Evolutionary conservation across 30 jellyfish, hydroid and myxozoan species (phyloP).

Genomic region (Chrysaora quinquecirrha): DNA sequence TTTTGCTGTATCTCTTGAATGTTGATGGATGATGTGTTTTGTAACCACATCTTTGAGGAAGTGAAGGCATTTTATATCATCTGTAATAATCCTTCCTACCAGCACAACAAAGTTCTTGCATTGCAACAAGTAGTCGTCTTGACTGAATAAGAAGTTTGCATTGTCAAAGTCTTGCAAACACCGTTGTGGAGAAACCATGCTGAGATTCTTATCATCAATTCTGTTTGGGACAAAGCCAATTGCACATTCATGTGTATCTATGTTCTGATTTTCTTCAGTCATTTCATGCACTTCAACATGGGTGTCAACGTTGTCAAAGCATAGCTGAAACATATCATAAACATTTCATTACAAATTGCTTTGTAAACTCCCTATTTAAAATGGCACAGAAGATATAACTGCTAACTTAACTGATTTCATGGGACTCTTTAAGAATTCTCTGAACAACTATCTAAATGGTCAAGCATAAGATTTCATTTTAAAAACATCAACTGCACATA

Average conservation of each 20-base stretch:
- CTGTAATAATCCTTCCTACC: neutral
- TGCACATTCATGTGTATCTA: neutral
- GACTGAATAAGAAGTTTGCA: neutral
- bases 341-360: no score
- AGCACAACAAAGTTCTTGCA: conserved; percentile 1
- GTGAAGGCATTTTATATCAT: conserved; percentile 1
- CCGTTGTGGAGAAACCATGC: neutral
- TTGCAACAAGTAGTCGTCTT: conserved; percentile 3
- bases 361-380: no score
- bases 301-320: conserved; percentile 1
- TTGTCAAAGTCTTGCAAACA: neutral
- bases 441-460: no score
- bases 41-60: conserved; percentile 4
- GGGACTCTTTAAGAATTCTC: no score
- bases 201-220: neutral
- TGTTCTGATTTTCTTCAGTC: neutral
- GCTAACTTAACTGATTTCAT: no score
- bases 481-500: neutral
- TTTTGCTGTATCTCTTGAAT: neutral
- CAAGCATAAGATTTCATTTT: no score
- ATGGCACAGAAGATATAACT: no score
- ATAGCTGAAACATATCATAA: neutral
- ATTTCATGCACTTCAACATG: neutral
- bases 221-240: neutral
- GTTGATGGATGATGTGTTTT: conserved; percentile 14